Evolutionary conservation across 2,797 vertebrate species (phyloP), one percentile per base, ranked within the genome.

Genomic region (Tolypeutes matacus): DNA sequence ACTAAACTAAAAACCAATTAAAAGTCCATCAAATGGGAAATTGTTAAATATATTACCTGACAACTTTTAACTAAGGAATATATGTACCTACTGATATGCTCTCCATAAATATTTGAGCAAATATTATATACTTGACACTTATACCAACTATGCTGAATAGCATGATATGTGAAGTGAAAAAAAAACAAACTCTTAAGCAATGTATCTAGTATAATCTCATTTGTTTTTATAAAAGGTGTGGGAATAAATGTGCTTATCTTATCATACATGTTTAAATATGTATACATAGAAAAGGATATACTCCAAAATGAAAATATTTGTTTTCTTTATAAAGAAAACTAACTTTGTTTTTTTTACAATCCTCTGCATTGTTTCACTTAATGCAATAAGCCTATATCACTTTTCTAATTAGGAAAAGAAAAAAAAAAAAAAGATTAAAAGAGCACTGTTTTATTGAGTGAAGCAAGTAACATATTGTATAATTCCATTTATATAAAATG

Each of bases 71-170:
- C 58, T 64, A 69, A 89, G 13, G 20, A 95, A 77, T 34, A n/a
- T 7, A 78, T 3, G 2, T 17, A 83, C 29, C 72, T 18, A 82
- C 4, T 56, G 8, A 73, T 76, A 7, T 76, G 13, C 18, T 58
- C 18, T 86, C 21, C 70, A 15, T 64, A 93, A 85, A 72, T 86
- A 92, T 46, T 81, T 89, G 39, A 92, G 39, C 25, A 94, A 53
- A 29, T 46, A 84, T 27, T 72, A 83, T 4, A 7, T 13, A 18
- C 39, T 23, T 83, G 77, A 72, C 13, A 67, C n/a, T 14, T 77
- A 72, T 0, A 77, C 8, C 23, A 92, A 62, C 5, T 39, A 5
- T 51, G 64, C 2, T 29, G 21, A 84, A 88, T 42, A 20, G 12
- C 4, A 86, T 15, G 13, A 49, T 69, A 58, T 53, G 18, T 86